Conservation (phyloP, 1,140 invertebrate species). For the Steinernema khuongi region DNA sequence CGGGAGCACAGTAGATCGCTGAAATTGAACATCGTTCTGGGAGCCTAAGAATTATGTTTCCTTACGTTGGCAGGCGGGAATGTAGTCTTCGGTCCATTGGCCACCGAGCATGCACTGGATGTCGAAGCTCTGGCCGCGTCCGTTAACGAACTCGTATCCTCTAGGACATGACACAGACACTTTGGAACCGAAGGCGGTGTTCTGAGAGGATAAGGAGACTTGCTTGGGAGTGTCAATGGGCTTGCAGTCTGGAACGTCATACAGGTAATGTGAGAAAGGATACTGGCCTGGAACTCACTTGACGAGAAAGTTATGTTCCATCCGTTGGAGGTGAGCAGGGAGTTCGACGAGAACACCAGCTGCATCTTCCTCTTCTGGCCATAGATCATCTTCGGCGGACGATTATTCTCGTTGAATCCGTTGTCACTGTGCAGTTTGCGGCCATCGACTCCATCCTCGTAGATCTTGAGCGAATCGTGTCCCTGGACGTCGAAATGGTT, state of each 20-base stretch:
- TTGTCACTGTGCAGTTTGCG: conserved; percentile 19
- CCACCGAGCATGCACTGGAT: conserved; percentile 75
- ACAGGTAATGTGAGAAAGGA: neutral
- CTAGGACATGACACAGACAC: conserved; percentile 83
- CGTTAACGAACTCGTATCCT: conserved; percentile 86
- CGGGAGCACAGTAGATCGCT: conserved; percentile 92
- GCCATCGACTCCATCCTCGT: conserved; percentile 8
- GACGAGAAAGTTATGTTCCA: conserved; percentile 87
- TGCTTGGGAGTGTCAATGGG: conserved; percentile 74
- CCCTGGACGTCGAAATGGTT: conserved; percentile 77
- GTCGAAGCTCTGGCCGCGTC: conserved; percentile 48
- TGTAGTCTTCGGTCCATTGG: conserved; percentile 83
- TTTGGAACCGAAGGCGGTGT: conserved; percentile 81
- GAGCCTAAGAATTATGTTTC: neutral
- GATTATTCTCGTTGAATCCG: conserved; percentile 70
- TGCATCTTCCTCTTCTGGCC: conserved; percentile 85
- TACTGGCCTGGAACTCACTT: conserved; percentile 62
- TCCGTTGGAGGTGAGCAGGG: conserved; percentile 73
- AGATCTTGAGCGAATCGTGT: conserved; percentile 75
- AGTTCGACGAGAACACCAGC: conserved; percentile 79
- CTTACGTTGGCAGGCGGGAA: conserved; percentile 83
- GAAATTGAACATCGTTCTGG: conserved; percentile 22
- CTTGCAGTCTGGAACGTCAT: conserved; percentile 75
- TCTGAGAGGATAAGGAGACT: conserved; percentile 70
- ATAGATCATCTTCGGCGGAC: conserved; percentile 79